Evolutionary conservation across 2,113 vertebrate species (phyloP).

Genomic region (Coturnix japonica): DNA sequence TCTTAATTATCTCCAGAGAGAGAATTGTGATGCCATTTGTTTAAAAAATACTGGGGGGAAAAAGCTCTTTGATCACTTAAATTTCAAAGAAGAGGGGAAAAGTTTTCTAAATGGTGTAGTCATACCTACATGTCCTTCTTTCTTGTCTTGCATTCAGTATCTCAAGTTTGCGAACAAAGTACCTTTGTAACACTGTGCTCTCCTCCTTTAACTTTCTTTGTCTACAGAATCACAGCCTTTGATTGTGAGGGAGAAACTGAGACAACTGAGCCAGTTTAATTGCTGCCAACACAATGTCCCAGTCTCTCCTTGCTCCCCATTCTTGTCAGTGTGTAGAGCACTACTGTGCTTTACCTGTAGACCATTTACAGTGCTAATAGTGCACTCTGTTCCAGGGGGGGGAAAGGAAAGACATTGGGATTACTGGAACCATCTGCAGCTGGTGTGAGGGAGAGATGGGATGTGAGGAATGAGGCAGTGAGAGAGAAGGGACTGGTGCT

Average conservation of each 20-base stretch:
- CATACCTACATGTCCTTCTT: neutral
- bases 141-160: neutral
- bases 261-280: slow-evolving; percentile 5
- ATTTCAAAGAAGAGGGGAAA: neutral
- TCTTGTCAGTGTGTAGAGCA: neutral
- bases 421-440: slow-evolving; percentile 10
- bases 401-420: neutral
- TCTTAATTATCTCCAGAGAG: slow-evolving; percentile 1
- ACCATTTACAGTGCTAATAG: neutral
- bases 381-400: neutral
- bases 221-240: neutral
- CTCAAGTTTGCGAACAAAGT: neutral
- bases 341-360: neutral
- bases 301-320: neutral
- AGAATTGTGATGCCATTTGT: neutral
- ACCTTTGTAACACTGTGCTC: neutral
- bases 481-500: neutral
- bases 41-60: neutral
- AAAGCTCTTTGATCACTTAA: neutral
- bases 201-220: neutral
- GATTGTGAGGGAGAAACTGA: neutral
- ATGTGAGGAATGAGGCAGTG: slow-evolving; percentile 7
- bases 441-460: neutral
- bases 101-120: neutral
- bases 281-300: neutral